Conservation (phyloP, 1,140 invertebrate species). For the Meloidogyne hapla region DNA sequence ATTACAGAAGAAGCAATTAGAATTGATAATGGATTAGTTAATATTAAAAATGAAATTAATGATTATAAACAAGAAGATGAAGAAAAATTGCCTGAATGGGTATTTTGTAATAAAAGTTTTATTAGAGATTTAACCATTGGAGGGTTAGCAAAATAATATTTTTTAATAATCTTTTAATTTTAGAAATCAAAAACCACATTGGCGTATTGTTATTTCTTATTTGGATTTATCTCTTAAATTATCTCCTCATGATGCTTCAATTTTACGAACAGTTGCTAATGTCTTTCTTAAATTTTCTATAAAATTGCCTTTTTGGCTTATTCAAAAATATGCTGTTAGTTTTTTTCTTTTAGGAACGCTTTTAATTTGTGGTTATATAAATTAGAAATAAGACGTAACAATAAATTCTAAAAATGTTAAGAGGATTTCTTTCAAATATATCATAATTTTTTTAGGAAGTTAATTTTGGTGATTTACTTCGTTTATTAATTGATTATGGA, state of each 20-base stretch:
- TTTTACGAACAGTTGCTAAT: slow-evolving; percentile 41
- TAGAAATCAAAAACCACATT: slow-evolving; percentile 37
- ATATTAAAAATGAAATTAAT: neutral
- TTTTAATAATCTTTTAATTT: slow-evolving; percentile 4
- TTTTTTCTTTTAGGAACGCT: neutral
- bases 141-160: slow-evolving; percentile 13
- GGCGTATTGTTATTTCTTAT: slow-evolving; percentile 46
- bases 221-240: slow-evolving; percentile 39
- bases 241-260: slow-evolving; percentile 32
- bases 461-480: slow-evolving; percentile 43
- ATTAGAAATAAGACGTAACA: too few relatives aligned
- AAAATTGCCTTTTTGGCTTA: slow-evolving; percentile 40
- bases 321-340: slow-evolving; percentile 32
- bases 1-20: slow-evolving; percentile 37
- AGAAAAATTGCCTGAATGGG: slow-evolving; percentile 35
- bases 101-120: slow-evolving; percentile 28
- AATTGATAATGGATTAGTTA: slow-evolving; percentile 4
- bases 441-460: slow-evolving; percentile 27
- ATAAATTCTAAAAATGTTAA: too few relatives aligned
- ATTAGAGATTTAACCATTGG: slow-evolving; percentile 15
- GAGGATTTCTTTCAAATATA: too few relatives aligned
- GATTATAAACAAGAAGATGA: slow-evolving; percentile 14
- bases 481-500: slow-evolving; percentile 43
- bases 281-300: slow-evolving; percentile 33
- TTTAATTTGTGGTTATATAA: too few relatives aligned